Evolutionary conservation across 2,113 vertebrate genomes (phyloP).

Genomic region (Spea bombifrons): DNA sequence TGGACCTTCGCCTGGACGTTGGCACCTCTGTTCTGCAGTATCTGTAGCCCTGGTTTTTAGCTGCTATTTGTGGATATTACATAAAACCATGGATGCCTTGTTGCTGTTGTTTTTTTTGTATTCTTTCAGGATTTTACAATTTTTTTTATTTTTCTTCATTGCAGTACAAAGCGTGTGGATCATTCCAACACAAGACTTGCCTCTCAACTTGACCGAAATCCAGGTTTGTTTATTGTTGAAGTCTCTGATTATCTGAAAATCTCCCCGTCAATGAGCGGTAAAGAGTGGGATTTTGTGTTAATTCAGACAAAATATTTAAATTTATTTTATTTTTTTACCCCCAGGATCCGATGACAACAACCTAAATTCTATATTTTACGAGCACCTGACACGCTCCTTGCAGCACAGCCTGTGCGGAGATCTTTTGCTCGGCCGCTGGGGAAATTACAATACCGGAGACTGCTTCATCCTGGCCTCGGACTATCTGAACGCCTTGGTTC

Average conservation of each 20-base stretch:
- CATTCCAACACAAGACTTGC: constrained; percentile 87
- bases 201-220: constrained; percentile 86
- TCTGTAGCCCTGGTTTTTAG: neutral
- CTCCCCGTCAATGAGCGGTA: neutral
- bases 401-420: constrained; percentile 87
- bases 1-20: too few species aligned
- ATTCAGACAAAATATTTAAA: neutral
- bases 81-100: too few species aligned
- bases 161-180: constrained; percentile 84
- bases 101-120: too few species aligned
- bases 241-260: neutral
- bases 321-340: constrained; percentile 19
- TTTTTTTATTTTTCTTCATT: constrained; percentile 38
- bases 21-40: neutral
- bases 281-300: too few species aligned
- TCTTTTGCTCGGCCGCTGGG: constrained; percentile 81
- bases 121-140: too few species aligned
- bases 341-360: constrained; percentile 87
- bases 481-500: constrained; percentile 88
- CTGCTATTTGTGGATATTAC: too few species aligned
- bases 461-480: constrained; percentile 89
- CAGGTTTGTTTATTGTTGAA: constrained; percentile 63
- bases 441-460: constrained; percentile 84
- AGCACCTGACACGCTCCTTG: constrained; percentile 84
- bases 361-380: constrained; percentile 88